Evolutionary conservation across 1,140 invertebrate species (phyloP).

Genomic region (Cataglyphis hispanica): DNA sequence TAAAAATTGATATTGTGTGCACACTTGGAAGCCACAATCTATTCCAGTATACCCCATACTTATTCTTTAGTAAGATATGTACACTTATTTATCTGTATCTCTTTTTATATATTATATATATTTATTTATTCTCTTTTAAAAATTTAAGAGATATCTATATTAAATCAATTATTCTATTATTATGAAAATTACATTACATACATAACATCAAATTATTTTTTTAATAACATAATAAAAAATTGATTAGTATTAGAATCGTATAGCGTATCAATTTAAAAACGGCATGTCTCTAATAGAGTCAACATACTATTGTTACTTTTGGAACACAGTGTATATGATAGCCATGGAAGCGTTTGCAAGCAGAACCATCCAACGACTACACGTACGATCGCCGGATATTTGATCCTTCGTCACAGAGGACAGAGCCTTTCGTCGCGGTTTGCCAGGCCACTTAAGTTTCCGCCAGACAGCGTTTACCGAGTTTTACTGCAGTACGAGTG

Average conservation of each 20-base stretch:
- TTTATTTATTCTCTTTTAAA: too few relatives aligned
- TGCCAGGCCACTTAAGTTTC: conserved; percentile 58
- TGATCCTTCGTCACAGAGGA: conserved; percentile 37
- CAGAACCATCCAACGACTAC: conserved; percentile 14
- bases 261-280: neutral
- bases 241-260: neutral
- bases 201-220: neutral
- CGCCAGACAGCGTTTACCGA: conserved; percentile 62
- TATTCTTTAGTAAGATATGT: neutral
- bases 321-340: conserved; percentile 19
- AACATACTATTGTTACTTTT: neutral
- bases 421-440: conserved; percentile 35
- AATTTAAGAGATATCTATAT: too few relatives aligned
- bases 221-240: neutral
- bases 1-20: neutral
- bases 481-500: conserved; percentile 63
- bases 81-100: conserved; percentile 15
- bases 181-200: neutral
- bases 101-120: neutral
- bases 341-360: conserved; percentile 23
- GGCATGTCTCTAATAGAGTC: neutral
- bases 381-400: conserved; percentile 49
- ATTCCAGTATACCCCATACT: neutral
- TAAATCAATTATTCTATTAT: neutral
- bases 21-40: neutral